Evolutionary conservation across 2,888 invertebrate species (phyloP).

Genomic region (Apamea monoglypha): DNA sequence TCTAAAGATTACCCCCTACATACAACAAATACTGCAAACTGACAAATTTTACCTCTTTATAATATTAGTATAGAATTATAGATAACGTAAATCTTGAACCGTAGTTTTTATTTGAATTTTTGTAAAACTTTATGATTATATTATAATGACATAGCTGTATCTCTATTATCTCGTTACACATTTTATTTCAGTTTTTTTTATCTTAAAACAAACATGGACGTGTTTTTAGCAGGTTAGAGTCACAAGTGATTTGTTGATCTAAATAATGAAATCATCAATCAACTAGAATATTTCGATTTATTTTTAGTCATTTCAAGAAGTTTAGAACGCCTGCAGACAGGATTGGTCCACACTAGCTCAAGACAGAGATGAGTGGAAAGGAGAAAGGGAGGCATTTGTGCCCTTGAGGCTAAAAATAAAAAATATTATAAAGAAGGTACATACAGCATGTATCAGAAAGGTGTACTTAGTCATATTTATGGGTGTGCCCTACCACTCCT

Average conservation of each 20-base stretch:
- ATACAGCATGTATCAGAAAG: not conserved
- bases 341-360: not conserved
- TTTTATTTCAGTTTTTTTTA: conserved; percentile 46
- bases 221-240: conserved; percentile 31
- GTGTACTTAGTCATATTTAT: too few relatives aligned
- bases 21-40: too few relatives aligned
- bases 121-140: conserved; percentile 1
- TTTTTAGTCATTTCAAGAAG: not conserved
- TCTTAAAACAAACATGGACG: conserved; percentile 41
- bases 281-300: not conserved
- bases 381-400: not conserved
- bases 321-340: not conserved
- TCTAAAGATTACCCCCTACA: not conserved
- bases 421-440: too few relatives aligned
- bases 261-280: conserved; percentile 59
- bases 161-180: conserved; percentile 42
- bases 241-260: conserved; percentile 43
- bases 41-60: not conserved
- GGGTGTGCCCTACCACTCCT: not conserved
- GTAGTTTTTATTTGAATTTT: not conserved
- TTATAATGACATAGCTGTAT: conserved; percentile 20
- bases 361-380: not conserved
- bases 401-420: too few relatives aligned
- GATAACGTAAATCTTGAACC: conserved; percentile 7
- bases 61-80: not conserved